Base-by-base conservation (phyloP, 1,140 invertebrate genomes). In the Drosophila varians region DNA sequence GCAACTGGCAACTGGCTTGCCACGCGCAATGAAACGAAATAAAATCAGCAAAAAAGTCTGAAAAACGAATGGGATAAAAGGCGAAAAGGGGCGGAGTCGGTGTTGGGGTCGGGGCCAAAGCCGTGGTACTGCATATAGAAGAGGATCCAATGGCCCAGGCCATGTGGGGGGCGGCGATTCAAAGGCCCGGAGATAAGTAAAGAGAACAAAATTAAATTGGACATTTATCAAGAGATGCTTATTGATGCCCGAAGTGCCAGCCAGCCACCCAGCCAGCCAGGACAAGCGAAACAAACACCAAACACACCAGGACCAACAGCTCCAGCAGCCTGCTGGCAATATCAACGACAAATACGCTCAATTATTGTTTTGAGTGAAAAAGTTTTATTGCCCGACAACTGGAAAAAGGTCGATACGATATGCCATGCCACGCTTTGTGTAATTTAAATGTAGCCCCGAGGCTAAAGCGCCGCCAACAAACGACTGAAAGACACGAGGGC, bases 201-300 rank as follows among this genome's bases (percentile, higher is more conserved):
- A 90, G 78, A 88, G 87, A 73, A 70, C 82, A 88, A 90, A 90
- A 90, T 90, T 90, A 90, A 90, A 90, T 90, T 90, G 87, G 87
- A 87, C 88, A 90, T 90, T 90, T 90, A 90, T 90, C 87, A 90
- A 83, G 82, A 88, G 87, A 90, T 90, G 86, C 89, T 87, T 87
- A 87, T 87, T 87, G 82, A 87, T 87, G 83, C 77, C 69, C 70
- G 36, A 74, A 87, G 82, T 86, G 76, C 62, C 64, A 66, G 52
- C 34, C 51, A 62, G 45, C 18, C 25, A 54, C 34, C 16, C 48
- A 51, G 4, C n/a, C 28, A 49, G 23, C 36, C 49, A 77, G 65
- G 42, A 42, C 66, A 68, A 71, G 69, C 28, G 49, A 43, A 54
- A 73, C 54, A 71, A 19, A 51, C 54, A 46, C 47, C 28, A 65